These are phyloP conservation scores for Thripadectes ignobilis DNA, from an alignment of 2,797 vertebrate species.

Conservation along the genomic window DNA sequence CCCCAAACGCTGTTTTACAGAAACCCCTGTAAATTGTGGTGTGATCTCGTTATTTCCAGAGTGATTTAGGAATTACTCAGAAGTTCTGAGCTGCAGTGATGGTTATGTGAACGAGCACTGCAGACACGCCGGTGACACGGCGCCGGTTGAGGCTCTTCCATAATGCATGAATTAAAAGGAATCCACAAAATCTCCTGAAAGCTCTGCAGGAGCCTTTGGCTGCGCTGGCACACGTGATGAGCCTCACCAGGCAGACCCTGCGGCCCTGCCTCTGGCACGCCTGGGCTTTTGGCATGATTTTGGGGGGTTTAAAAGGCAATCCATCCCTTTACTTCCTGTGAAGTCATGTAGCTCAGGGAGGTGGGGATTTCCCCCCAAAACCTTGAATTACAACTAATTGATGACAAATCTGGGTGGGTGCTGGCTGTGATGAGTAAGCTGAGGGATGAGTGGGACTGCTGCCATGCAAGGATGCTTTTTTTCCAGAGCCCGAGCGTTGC, in stretches of 20 bases:
- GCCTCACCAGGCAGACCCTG: neutral
- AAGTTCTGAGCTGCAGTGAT: neutral
- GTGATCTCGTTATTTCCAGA: fast-evolving
- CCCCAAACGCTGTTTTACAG: fast-evolving
- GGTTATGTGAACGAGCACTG: neutral
- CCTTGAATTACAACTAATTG: neutral
- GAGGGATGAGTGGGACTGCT: neutral
- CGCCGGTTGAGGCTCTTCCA: neutral
- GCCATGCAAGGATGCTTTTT: neutral
- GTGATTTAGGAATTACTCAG: fast-evolving
- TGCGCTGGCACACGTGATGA: neutral
- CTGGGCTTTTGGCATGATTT: neutral
- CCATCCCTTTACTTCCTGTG: slow-evolving; percentile 7
- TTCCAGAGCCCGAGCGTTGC: neutral
- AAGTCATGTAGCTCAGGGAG: neutral
- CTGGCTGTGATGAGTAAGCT: neutral
- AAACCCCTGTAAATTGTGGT: fast-evolving
- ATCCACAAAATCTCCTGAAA: neutral
- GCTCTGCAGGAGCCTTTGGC: neutral
- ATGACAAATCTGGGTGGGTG: slow-evolving; percentile 19
- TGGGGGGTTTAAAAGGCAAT: neutral
- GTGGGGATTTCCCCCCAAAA: slow-evolving; percentile 43
- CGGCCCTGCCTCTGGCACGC: neutral
- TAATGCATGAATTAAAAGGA: neutral
- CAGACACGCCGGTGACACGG: neutral